phyloP scores from a whole-genome alignment of 1,140 invertebrate genomes.

The Brachionus asplanchnoidis region DNA sequence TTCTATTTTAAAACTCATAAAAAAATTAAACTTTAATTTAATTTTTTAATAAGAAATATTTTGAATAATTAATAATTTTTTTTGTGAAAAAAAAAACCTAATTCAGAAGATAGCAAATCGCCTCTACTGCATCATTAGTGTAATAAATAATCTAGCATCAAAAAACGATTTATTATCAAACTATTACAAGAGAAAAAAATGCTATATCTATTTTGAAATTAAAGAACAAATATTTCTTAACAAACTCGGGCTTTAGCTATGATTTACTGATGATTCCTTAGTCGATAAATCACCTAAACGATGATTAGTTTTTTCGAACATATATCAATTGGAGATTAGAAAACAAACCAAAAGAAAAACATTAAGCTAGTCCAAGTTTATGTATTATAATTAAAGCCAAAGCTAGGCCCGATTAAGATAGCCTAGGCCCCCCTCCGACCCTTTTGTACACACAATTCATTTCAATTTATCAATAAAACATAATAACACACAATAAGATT shows the following conservation, averaged over 20 bases:
- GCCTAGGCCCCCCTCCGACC: neutral
- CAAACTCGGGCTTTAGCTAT: neutral
- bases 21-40: too few species aligned
- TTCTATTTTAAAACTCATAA: too few species aligned
- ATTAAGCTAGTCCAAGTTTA: neutral
- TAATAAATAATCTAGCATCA: neutral
- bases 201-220: neutral
- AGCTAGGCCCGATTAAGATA: neutral
- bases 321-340: neutral
- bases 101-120: neutral
- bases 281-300: conserved; percentile 31
- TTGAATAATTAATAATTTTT: neutral
- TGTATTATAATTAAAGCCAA: neutral
- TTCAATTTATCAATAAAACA: conserved; percentile 3
- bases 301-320: neutral
- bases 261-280: neutral
- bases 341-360: neutral
- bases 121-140: neutral
- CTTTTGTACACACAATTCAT: neutral
- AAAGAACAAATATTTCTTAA: neutral
- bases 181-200: neutral
- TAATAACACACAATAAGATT: conserved; percentile 19
- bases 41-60: neutral
- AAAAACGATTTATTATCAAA: conserved; percentile 20
- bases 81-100: neutral